Base-by-base conservation (phyloP, 1,140 invertebrate genomes). In the Zaprionus ornatus region DNA sequence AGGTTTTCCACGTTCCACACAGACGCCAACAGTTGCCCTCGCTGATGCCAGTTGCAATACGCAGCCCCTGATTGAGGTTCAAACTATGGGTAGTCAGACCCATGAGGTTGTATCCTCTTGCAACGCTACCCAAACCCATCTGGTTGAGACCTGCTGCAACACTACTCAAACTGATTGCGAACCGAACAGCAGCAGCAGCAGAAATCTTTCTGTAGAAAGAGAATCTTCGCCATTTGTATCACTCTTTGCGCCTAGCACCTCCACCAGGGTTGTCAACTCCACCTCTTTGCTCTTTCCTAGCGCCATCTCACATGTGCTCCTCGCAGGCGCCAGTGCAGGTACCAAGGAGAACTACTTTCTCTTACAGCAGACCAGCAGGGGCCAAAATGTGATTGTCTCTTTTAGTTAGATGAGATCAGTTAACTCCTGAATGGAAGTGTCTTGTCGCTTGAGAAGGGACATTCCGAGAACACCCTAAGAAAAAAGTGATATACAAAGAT, bases 271-370 rank as follows among this genome's bases (percentile, higher is more conserved):
- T 23, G 56, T 76, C 25, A 77, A 76, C 17, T 50, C 86, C 9
- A 61, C 61, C 10, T 69, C 82, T 12, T 61, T 92, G 56, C 79
- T 92, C 37, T 92, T 92, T 71, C 91, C 91, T 21, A 90, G 82
- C 45, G 82, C 87, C 40, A 92, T 92, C 55, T 92, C 91, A 5
- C 87, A 85, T 64, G 80, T 85, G 48, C 70, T 92, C 25, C 60
- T 85, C 65, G 70, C 72, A 21, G 82, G 87, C 23, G 80, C 65
- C 48, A 61, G 77, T 71, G 78, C 82, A 91, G 90, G 90, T 91
- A 88, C 54, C 66, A 63, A 70, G 40, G n/a, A 45, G 60, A 21
- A 64, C 56, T 17, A 10, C 45, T 35, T 0, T 25, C 15, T 29
- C 50, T 45, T 25, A n/a, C n/a, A 19, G 7, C 19, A 13, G 13